Base-by-base conservation (phyloP, 2,888 invertebrate species). In the Toxonevra muliebris region DNA sequence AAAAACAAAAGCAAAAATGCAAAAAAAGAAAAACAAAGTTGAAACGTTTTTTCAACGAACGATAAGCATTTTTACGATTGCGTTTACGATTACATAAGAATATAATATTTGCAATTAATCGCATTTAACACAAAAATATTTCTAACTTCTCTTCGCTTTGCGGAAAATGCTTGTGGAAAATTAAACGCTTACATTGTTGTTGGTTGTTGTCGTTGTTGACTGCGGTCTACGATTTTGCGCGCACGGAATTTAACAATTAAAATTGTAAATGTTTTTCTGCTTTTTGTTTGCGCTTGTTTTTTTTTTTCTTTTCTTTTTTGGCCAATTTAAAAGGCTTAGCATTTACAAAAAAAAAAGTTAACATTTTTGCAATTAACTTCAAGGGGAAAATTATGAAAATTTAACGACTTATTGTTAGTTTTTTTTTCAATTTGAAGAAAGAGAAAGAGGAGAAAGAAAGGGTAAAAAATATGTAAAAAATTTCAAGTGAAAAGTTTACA, bases 91-190 rank as follows among this genome's bases (percentile, higher is more conserved):
- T 66, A 61, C 66, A 66, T 66, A 66, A 66, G 66, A 70, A 71
- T 69, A 70, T 70, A 73, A 70, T 71, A 66, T 73, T 71, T 66
- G 66, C 71, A 71, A 72, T 71, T 71, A 72, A 72, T 68, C 66
- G 70, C 69, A 69, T 71, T 73, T 73, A 73, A 65, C 71, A 72
- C 70, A 72, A 57, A 42, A 65, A 58, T 42, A 53, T 13, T 60
- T 57, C 30, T 40, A 48, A 20, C 19, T 40, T 19, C 40, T 42
- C 52, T 19, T 42, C 12, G 10, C 19, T 15, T 52, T 13, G 17
- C 9, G 53, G 17, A 4, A 42, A 62, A 62, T 19, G 62, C 20
- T 59, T n/a, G n/a, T 61, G 45, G 60, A 48, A 48, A 48, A 48
- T 8, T 7, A 48, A 53, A 53, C 15, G 19, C 9, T 12, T 17